Evolutionary conservation across 2,113 vertebrate genomes (phyloP).

Genomic region (Cygnus buccinator): DNA sequence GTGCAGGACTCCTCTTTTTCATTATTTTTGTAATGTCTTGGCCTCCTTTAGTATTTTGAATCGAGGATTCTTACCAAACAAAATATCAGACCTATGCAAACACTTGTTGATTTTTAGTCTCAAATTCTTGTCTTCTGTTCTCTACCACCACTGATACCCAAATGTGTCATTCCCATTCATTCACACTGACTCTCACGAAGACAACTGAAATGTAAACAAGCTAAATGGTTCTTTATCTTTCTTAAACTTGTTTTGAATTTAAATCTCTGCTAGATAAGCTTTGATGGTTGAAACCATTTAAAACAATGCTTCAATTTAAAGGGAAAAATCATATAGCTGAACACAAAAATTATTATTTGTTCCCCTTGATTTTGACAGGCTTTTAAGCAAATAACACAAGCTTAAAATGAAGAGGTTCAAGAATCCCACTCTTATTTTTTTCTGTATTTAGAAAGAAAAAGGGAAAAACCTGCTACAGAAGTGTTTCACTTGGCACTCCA

Average conservation of each 20-base stretch:
- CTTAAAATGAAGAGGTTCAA: constrained; percentile 25
- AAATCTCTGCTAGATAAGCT: neutral
- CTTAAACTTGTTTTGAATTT: neutral
- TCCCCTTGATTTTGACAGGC: constrained; percentile 15
- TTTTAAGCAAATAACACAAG: neutral
- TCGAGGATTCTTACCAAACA: neutral
- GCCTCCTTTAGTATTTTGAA: neutral
- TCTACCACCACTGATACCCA: neutral
- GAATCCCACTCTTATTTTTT: neutral
- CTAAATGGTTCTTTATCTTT: neutral
- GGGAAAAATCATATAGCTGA: neutral
- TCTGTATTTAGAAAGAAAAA: neutral
- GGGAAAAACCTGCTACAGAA: neutral
- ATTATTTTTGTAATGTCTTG: neutral
- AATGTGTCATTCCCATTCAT: neutral
- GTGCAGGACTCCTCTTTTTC: neutral
- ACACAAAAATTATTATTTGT: neutral
- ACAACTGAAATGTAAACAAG: neutral
- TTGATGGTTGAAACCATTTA: neutral
- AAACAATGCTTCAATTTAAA: constrained; percentile 21
- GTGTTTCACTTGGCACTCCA: neutral
- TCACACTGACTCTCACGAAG: neutral
- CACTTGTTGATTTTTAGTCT: neutral
- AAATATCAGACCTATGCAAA: neutral
- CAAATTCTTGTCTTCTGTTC: neutral